These are phyloP conservation scores for Oryzaephilus surinamensis DNA, from an alignment of 1,140 invertebrate species.

Conservation along the genomic window DNA sequence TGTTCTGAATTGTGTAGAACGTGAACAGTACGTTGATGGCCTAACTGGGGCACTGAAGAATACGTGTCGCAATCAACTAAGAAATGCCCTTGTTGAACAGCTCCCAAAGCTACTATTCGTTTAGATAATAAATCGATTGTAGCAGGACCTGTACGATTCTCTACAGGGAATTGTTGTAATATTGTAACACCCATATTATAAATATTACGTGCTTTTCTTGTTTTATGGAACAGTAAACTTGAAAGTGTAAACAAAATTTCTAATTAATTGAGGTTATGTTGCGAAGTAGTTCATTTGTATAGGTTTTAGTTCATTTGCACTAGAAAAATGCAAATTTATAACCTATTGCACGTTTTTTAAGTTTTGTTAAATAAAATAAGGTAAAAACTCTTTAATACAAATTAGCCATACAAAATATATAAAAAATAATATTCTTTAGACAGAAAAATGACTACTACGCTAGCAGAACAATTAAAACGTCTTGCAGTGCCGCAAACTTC, in stretches of 20 bases:
- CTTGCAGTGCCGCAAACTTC: slow-evolving; percentile 69
- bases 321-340: too few species aligned
- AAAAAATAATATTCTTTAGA: slow-evolving; percentile 1
- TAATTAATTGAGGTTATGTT: slow-evolving; percentile 1
- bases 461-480: slow-evolving; percentile 72
- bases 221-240: background rate
- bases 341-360: too few species aligned
- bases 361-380: too few species aligned
- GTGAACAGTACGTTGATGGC: slow-evolving; percentile 69
- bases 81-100: slow-evolving; percentile 78
- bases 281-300: too few species aligned
- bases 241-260: background rate
- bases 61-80: slow-evolving; percentile 92
- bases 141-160: slow-evolving; percentile 75
- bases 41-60: slow-evolving; percentile 62
- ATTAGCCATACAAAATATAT: too few species aligned
- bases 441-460: slow-evolving; percentile 51
- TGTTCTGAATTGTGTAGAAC: slow-evolving; percentile 92
- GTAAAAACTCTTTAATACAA: too few species aligned
- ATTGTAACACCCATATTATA: slow-evolving; percentile 34
- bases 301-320: too few species aligned
- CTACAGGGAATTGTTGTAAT: slow-evolving; percentile 73
- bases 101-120: slow-evolving; percentile 73
- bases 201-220: background rate
- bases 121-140: slow-evolving; percentile 80